phyloP scores from a whole-genome alignment of 2,888 invertebrate species.

The Diadegma fenestrale region DNA sequence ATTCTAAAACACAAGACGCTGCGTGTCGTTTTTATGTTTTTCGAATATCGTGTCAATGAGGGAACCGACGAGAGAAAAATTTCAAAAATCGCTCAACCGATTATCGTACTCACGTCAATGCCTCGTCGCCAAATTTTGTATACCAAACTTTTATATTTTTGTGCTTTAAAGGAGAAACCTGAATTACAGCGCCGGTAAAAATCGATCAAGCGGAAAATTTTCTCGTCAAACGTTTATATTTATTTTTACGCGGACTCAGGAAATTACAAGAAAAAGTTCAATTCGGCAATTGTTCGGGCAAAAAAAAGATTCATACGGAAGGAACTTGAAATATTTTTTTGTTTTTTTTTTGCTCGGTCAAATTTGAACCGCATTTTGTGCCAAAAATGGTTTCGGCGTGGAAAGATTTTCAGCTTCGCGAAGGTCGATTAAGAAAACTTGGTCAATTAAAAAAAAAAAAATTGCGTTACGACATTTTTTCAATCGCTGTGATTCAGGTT shows the following conservation, averaged over 20 bases:
- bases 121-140: constrained; percentile 39
- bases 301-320: too few species aligned
- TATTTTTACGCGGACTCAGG: not conserved
- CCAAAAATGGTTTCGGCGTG: too few species aligned
- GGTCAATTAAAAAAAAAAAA: too few species aligned
- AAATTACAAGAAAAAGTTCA: not conserved
- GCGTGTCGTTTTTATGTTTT: not conserved
- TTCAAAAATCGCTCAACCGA: constrained; percentile 49
- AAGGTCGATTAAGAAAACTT: too few species aligned
- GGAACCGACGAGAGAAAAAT: constrained; percentile 9
- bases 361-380: too few species aligned
- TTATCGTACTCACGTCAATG: constrained; percentile 34
- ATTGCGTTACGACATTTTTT: too few species aligned
- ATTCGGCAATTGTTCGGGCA: not conserved
- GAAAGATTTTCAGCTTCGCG: too few species aligned
- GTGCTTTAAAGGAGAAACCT: constrained; percentile 4
- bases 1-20: not conserved
- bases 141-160: not conserved
- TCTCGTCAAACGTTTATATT: not conserved
- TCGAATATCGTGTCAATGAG: not conserved
- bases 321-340: not conserved
- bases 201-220: not conserved
- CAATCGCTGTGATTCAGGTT: not conserved
- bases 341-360: not conserved
- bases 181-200: not conserved